Percentiles rank a stretch among this genome's conserved stretches.
Conservation (phyloP, 2,113 vertebrate species). For the Chloropsis cyanopogon region DNA sequence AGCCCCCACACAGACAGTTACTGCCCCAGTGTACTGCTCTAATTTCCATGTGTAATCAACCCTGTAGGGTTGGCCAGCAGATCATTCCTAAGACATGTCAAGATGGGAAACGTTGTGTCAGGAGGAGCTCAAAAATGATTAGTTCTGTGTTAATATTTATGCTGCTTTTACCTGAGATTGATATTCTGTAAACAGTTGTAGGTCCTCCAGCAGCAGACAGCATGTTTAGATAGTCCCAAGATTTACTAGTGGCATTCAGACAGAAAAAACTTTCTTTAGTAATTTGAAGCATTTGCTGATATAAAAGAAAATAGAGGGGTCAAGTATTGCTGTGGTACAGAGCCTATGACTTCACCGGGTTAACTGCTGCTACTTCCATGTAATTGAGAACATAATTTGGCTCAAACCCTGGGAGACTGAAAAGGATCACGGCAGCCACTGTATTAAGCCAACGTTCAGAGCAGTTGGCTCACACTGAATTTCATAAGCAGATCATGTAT, state of each 20-base stretch:
- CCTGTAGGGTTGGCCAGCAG: not conserved
- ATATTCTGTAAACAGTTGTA: not conserved
- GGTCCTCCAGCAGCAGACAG: not conserved
- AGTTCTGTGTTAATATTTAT: not conserved
- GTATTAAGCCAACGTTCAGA: conserved; percentile 20
- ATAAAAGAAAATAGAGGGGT: conserved; percentile 41
- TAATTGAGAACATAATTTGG: conserved; percentile 52
- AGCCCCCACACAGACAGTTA: not conserved
- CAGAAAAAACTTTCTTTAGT: not conserved
- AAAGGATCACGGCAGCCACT: conserved; percentile 36
- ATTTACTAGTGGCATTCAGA: not conserved
- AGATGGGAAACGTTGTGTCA: not conserved
- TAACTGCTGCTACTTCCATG: conserved; percentile 38
- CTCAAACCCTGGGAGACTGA: conserved; percentile 22
- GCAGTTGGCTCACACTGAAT: conserved; percentile 26
- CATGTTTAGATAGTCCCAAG: not conserved
- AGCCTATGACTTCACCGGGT: conserved; percentile 21
- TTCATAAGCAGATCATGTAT: conserved; percentile 10
- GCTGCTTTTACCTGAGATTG: not conserved
- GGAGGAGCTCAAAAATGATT: not conserved
- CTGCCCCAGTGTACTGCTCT: not conserved
- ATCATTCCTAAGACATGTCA: not conserved
- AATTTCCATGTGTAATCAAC: not conserved
- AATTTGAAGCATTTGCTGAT: conserved; percentile 39
- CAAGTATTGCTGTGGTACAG: conserved; percentile 11